Percentiles rank a stretch among this genome's conserved stretches.
phyloP scores from a whole-genome alignment of 2,113 vertebrate species.

The Thamnophis sirtalis region DNA sequence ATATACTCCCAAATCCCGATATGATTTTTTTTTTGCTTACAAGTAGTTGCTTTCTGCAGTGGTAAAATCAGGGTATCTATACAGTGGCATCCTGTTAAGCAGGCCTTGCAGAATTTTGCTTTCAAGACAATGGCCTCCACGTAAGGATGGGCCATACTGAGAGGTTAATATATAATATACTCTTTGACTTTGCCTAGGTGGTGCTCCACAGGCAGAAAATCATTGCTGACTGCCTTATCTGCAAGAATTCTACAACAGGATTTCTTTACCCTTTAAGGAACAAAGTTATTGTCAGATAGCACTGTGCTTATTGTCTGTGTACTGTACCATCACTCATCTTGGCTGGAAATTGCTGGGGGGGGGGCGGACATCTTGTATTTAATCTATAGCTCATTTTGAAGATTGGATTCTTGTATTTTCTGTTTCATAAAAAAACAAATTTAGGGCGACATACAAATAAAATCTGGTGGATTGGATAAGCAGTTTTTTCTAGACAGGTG shows the following conservation, averaged over 20 bases:
- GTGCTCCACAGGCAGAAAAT: neutral
- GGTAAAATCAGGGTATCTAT: neutral
- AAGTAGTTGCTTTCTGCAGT: neutral
- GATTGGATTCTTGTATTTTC: neutral
- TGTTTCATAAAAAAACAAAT: neutral
- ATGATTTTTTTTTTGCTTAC: neutral
- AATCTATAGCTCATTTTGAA: neutral
- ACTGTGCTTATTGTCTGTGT: neutral
- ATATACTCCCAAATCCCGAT: neutral
- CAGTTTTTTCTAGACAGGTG: neutral
- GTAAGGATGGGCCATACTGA: neutral
- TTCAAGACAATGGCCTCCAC: neutral
- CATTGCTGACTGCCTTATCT: neutral
- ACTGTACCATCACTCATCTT: too few relatives aligned
- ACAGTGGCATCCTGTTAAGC: neutral
- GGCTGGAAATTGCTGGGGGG: neutral
- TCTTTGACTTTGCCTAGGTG: neutral
- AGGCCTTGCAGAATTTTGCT: neutral
- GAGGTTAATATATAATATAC: neutral
- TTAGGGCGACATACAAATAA: neutral
- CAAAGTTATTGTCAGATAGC: neutral
- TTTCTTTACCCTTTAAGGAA: neutral
- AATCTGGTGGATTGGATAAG: neutral
- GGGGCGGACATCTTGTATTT: neutral
- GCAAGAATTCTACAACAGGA: neutral